phyloP scores from a whole-genome alignment of 2,888 invertebrate species.

The Panorpa germanica region DNA sequence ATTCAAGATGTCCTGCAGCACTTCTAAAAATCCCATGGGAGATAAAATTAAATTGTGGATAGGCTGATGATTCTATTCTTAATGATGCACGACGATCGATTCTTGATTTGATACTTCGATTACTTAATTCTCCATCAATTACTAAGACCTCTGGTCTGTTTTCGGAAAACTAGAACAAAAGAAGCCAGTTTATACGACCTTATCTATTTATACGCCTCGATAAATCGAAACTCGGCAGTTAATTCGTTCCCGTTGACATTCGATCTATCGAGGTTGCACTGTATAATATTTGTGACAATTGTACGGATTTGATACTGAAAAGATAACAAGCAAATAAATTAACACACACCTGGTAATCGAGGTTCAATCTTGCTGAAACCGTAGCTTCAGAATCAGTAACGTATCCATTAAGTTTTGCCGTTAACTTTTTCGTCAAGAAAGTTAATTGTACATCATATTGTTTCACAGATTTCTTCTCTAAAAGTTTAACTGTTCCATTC shows the following conservation, averaged over 20 bases:
- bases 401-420: constrained; percentile 54
- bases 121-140: constrained; percentile 26
- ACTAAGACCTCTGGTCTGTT: constrained; percentile 24
- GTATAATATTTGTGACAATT: too few relatives aligned
- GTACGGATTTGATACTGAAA: too few relatives aligned
- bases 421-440: constrained; percentile 60
- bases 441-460: constrained; percentile 59
- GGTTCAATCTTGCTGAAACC: constrained; percentile 20
- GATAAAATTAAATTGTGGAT: constrained; percentile 53
- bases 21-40: constrained; percentile 44
- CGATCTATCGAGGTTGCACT: too few relatives aligned
- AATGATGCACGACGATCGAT: constrained; percentile 35
- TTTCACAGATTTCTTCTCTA: constrained; percentile 46
- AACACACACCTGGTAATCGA: constrained; percentile 33
- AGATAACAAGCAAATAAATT: too few relatives aligned
- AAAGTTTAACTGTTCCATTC: constrained; percentile 34
- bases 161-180: constrained; percentile 19
- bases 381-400: constrained; percentile 28
- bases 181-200: constrained; percentile 3
- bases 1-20: constrained; percentile 50
- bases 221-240: too few relatives aligned
- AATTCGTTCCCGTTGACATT: too few relatives aligned
- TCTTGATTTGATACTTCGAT: constrained; percentile 24
- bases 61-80: constrained; percentile 53
- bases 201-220: too few relatives aligned